Base-by-base conservation (phyloP, 2,797 vertebrate species). In the Phoebastria nigripes region DNA sequence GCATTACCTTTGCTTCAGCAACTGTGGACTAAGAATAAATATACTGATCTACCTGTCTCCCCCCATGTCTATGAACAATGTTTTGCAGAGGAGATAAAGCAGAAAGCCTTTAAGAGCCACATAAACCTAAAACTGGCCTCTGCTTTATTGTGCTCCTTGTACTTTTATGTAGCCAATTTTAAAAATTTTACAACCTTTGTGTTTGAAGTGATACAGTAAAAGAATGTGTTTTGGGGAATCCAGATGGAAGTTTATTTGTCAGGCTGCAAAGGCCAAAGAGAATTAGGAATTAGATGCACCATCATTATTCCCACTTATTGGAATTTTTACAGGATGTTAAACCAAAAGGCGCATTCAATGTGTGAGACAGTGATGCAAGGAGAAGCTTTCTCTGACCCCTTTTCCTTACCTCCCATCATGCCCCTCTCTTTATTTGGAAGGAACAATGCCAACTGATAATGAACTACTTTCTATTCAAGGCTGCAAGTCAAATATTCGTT, bases 401-500 rank as follows among this genome's bases (percentile, higher is more conserved):
- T 95, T 84, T 56, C 69, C 90, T 94, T 82, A 94, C 82, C n/a
- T 97, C 88, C 92, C 72, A 18, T 39, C 28, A 11, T 97, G 91
- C 73, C 82, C 89, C 87, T 67, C 82, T 96, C 89, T 96, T 96
- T 97, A 97, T 97, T 97, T 93, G 91, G 78, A 96, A 93, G 85
- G 96, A 98, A 98, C 89, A 98, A 96, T 97, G 94, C 93, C 97
- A 96, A 15, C 92, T 31, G 92, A 97, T 98, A 98, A 98, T 98
- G 97, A 98, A 97, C 97, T 97, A 54, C 97, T 98, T 98, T 97
- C 97, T 97, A 98, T 98, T 98, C 98, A 97, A 96, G 94, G 92
- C 94, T 94, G 93, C 86, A 95, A 98, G 97, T 98, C 98, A 98
- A 98, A 98, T 98, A 97, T 97, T 98, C 92, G 2, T 94, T 98